Conservation (phyloP, 2,888 invertebrate genomes). For the Arrhopalites spinosus region DNA sequence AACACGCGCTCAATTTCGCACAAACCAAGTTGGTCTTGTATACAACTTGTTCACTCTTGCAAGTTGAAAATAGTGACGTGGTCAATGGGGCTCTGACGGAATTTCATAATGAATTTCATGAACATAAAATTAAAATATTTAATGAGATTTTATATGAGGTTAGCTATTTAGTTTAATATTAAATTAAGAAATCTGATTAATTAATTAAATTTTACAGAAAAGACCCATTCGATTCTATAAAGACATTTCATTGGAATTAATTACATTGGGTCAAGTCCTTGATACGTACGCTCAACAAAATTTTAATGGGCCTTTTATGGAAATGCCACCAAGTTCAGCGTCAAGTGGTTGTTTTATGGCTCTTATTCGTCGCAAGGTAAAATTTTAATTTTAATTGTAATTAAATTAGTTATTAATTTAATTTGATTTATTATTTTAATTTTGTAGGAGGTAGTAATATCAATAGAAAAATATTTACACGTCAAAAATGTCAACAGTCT, state of each 20-base stretch:
- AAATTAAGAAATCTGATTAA: too few relatives aligned
- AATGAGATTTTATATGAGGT: conserved; percentile 28
- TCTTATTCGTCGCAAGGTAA: conserved; percentile 40
- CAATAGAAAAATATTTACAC: too few relatives aligned
- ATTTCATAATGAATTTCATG: conserved; percentile 15
- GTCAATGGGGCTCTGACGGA: conserved; percentile 40
- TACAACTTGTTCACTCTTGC: conserved; percentile 51
- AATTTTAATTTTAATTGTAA: background rate
- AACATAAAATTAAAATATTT: conserved; percentile 30
- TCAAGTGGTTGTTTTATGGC: conserved; percentile 50
- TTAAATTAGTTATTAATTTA: background rate
- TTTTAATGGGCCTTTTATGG: conserved; percentile 41
- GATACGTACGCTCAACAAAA: conserved; percentile 40
- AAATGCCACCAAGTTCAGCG: conserved; percentile 45
- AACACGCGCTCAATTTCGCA: conserved; percentile 44
- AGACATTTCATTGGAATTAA: conserved; percentile 40
- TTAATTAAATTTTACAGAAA: conserved; percentile 18
- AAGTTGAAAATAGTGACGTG: conserved; percentile 46
- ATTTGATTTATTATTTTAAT: background rate
- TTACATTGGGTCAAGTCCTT: conserved; percentile 40
- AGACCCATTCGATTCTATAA: conserved; percentile 11
- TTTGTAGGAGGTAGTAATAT: too few relatives aligned
- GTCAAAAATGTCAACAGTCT: too few relatives aligned
- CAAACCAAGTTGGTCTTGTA: conserved; percentile 49
- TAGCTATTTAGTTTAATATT: too few relatives aligned